These are phyloP conservation scores for Cathartes aura DNA, from an alignment of 2,113 vertebrate species.

Conservation along the genomic window DNA sequence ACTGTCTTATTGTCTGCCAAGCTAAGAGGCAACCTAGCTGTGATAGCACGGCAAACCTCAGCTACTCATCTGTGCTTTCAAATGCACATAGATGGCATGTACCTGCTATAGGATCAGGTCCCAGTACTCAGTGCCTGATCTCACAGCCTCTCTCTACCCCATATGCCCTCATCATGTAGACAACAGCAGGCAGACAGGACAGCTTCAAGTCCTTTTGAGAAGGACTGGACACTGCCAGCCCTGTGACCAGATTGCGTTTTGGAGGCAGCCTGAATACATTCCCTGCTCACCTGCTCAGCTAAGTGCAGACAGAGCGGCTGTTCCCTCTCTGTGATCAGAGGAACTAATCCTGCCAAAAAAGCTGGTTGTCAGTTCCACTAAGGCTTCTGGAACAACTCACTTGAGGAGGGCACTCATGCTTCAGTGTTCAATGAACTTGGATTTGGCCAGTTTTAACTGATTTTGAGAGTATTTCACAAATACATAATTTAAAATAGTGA, in stretches of 20 bases:
- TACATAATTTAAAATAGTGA: background rate
- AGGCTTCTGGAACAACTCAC: background rate
- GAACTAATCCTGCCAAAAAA: slow-evolving; percentile 29
- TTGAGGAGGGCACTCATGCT: background rate
- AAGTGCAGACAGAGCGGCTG: background rate
- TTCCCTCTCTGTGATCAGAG: background rate
- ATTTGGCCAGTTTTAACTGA: background rate
- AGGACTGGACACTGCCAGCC: background rate
- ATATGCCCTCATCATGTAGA: background rate
- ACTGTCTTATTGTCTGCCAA: background rate
- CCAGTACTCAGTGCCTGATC: background rate
- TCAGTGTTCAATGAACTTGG: background rate
- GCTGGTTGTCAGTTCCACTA: background rate
- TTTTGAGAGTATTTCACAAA: background rate
- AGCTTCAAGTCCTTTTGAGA: background rate
- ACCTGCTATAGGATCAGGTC: background rate
- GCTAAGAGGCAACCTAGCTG: background rate
- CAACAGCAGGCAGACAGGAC: slow-evolving; percentile 26
- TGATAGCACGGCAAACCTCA: background rate
- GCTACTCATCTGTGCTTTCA: background rate
- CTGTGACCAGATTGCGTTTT: background rate
- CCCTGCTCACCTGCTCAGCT: slow-evolving; percentile 10
- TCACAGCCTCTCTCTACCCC: background rate
- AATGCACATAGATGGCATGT: background rate
- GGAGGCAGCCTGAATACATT: background rate